These are phyloP conservation scores for Eremobia ochroleuca DNA, from an alignment of 2,888 invertebrate species.

Conservation along the genomic window DNA sequence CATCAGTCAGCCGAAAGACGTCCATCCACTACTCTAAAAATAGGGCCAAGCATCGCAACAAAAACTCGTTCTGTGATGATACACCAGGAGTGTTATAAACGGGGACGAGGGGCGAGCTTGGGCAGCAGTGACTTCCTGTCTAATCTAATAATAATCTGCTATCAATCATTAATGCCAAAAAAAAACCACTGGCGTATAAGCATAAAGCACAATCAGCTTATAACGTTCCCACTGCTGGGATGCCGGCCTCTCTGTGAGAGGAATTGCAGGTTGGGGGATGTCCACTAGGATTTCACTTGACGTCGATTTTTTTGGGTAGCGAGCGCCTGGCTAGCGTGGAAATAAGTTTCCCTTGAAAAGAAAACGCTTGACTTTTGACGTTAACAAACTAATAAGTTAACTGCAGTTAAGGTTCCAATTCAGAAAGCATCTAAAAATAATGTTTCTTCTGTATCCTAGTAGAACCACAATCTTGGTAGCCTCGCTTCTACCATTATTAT, in stretches of 20 bases:
- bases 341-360: slow-evolving; percentile 1
- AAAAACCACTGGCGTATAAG: neutral
- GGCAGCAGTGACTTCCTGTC: neutral
- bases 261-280: neutral
- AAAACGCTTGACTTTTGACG: neutral
- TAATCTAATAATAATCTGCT: neutral
- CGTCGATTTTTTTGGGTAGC: neutral
- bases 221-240: no score
- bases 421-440: neutral
- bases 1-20: neutral
- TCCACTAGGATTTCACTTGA: neutral
- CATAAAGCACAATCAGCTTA: neutral
- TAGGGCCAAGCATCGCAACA: neutral
- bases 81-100: neutral
- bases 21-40: neutral
- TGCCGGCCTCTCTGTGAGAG: neutral
- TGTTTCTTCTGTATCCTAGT: neutral
- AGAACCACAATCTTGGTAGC: neutral
- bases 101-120: no score
- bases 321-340: neutral
- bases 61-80: neutral
- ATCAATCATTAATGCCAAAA: neutral
- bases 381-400: neutral
- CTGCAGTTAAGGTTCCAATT: neutral
- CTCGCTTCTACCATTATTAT: neutral